These are phyloP conservation scores for Hycleus phaleratus DNA, from an alignment of 1,140 invertebrate species.

Conservation along the genomic window DNA sequence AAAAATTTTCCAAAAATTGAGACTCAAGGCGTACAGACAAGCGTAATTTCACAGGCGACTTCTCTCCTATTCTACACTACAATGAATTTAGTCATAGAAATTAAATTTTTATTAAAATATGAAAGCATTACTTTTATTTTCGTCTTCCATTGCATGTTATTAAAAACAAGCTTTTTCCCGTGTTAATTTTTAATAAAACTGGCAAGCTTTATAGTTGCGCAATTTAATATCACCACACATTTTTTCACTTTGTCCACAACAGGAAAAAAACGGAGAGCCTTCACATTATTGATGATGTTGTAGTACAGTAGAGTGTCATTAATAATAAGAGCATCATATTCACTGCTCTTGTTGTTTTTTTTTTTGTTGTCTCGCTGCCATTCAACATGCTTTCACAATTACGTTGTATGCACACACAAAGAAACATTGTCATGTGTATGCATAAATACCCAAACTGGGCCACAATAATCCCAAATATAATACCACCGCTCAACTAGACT, in stretches of 20 bases:
- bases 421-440: constrained; percentile 1
- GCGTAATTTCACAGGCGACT: too few relatives aligned
- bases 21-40: too few relatives aligned
- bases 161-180: too few relatives aligned
- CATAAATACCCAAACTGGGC: constrained; percentile 3
- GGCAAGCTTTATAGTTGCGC: constrained; percentile 13
- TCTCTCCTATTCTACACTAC: too few relatives aligned
- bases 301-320: constrained; percentile 9
- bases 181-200: too few relatives aligned
- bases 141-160: too few relatives aligned
- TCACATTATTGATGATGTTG: constrained; percentile 15
- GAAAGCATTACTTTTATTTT: too few relatives aligned
- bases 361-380: constrained; percentile 3
- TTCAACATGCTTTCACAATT: constrained; percentile 13
- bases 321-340: constrained; percentile 18
- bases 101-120: too few relatives aligned
- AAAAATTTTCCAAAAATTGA: too few relatives aligned
- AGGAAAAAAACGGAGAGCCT: background rate
- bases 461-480: constrained; percentile 3
- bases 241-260: constrained; percentile 11
- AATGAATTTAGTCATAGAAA: too few relatives aligned
- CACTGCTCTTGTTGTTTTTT: constrained; percentile 1
- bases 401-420: constrained; percentile 2
- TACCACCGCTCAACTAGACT: too few relatives aligned
- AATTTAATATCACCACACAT: constrained; percentile 11